Conservation (phyloP, 2,888 invertebrate genomes). For the Acholoe squamosa region DNA sequence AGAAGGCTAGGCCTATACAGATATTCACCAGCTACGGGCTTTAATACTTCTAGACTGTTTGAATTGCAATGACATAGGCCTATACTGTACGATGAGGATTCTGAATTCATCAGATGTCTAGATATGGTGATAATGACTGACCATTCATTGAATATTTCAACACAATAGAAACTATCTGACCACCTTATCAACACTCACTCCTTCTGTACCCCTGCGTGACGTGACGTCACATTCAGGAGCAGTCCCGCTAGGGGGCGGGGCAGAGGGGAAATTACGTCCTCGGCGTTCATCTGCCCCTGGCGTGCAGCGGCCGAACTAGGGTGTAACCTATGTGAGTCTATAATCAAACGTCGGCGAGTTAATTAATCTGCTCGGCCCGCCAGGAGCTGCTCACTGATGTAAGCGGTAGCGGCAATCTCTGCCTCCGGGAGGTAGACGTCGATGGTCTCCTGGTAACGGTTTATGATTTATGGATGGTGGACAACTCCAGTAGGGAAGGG, state of each 20-base stretch:
- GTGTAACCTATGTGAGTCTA: constrained; percentile 48
- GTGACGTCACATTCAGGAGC: constrained; percentile 13
- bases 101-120: no score
- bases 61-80: no score
- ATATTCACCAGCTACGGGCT: no score
- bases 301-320: constrained; percentile 23
- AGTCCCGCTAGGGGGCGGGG: constrained; percentile 34
- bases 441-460: background rate
- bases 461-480: constrained; percentile 32
- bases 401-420: constrained; percentile 12
- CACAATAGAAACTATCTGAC: no score
- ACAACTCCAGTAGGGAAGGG: background rate
- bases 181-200: background rate
- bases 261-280: constrained; percentile 24
- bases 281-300: constrained; percentile 13
- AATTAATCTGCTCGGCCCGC: constrained; percentile 1
- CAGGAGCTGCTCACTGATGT: background rate
- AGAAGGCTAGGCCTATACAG: no score
- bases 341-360: constrained; percentile 26
- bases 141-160: no score
- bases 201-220: constrained; percentile 12
- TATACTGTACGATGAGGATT: no score
- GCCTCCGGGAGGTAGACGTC: constrained; percentile 4
- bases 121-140: no score
- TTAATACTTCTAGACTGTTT: no score